Conservation (phyloP, 2,888 invertebrate genomes). For the Yponomeuta evonymella region DNA sequence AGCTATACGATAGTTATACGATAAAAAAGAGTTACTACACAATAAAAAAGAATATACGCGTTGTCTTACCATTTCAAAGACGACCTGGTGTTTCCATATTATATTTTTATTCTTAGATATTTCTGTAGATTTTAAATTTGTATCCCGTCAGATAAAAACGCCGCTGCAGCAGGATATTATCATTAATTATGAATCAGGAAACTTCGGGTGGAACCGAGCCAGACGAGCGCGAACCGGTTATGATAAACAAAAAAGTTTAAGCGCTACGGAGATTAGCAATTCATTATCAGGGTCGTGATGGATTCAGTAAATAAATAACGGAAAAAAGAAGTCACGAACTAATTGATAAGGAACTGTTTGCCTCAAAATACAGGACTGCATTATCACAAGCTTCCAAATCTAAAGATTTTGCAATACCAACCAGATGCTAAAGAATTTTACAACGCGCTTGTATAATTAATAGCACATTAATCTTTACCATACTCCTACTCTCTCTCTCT, state of each 20-base stretch:
- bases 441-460: too few relatives aligned
- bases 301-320: background rate
- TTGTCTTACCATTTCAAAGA: too few relatives aligned
- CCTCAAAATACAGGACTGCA: too few relatives aligned
- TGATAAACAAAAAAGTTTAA: conserved; percentile 8
- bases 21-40: too few relatives aligned
- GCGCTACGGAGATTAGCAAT: background rate
- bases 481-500: too few relatives aligned
- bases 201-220: conserved; percentile 39
- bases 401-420: too few relatives aligned
- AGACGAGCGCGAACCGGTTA: conserved; percentile 33
- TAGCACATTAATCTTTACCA: too few relatives aligned
- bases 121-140: background rate
- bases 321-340: background rate
- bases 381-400: too few relatives aligned
- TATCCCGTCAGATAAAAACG: conserved; percentile 46
- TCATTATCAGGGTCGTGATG: background rate
- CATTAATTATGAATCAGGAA: conserved; percentile 69
- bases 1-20: too few relatives aligned
- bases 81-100: too few relatives aligned
- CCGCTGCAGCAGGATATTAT: conserved; percentile 67
- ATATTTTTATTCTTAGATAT: background rate
- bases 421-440: too few relatives aligned
- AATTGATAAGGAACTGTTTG: background rate
- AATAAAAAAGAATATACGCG: too few relatives aligned